phyloP scores from a whole-genome alignment of 2,797 vertebrate species.

The Lophius americanus region DNA sequence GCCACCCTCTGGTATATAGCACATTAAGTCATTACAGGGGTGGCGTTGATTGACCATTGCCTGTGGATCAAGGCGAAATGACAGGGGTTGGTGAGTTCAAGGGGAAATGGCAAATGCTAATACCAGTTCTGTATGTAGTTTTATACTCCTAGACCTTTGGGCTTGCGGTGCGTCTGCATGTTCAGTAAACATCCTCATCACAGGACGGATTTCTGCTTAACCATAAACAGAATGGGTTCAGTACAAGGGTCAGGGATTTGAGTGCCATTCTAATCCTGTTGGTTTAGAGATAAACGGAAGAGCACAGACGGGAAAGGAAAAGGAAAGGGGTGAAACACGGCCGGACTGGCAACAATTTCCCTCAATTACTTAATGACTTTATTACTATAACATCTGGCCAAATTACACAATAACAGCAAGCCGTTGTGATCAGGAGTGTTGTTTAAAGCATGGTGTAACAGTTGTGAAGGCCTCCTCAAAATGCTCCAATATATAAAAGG shows the following conservation, averaged over 20 bases:
- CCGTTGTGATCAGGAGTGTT: slow-evolving; percentile 66
- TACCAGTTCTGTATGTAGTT: slow-evolving; percentile 60
- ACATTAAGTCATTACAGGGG: slow-evolving; percentile 24
- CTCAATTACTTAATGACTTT: slow-evolving; percentile 80
- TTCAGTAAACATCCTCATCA: slow-evolving; percentile 75
- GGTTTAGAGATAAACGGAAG: slow-evolving; percentile 84
- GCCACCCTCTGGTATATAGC: slow-evolving; percentile 8
- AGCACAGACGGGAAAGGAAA: slow-evolving; percentile 71
- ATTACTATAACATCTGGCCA: slow-evolving; percentile 80
- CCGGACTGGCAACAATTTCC: slow-evolving; percentile 80
- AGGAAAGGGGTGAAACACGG: slow-evolving; percentile 60
- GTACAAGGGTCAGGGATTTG: slow-evolving; percentile 70
- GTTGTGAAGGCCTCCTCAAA: slow-evolving; percentile 42
- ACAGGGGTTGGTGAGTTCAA: slow-evolving; percentile 58
- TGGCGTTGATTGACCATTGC: slow-evolving; percentile 29
- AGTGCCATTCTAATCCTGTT: slow-evolving; percentile 79
- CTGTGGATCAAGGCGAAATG: slow-evolving; percentile 35
- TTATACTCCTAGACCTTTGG: slow-evolving; percentile 66
- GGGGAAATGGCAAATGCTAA: slow-evolving; percentile 65
- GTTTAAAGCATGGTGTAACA: slow-evolving; percentile 67
- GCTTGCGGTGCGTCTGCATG: slow-evolving; percentile 73
- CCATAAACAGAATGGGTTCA: slow-evolving; percentile 80
- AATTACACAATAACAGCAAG: slow-evolving; percentile 81
- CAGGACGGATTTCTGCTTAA: slow-evolving; percentile 79
- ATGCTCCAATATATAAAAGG: slow-evolving; percentile 17